Percentiles rank a stretch among this genome's conserved stretches.
These are phyloP conservation scores for Melipona beecheii DNA, from an alignment of 2,888 invertebrate genomes.

Conservation along the genomic window DNA sequence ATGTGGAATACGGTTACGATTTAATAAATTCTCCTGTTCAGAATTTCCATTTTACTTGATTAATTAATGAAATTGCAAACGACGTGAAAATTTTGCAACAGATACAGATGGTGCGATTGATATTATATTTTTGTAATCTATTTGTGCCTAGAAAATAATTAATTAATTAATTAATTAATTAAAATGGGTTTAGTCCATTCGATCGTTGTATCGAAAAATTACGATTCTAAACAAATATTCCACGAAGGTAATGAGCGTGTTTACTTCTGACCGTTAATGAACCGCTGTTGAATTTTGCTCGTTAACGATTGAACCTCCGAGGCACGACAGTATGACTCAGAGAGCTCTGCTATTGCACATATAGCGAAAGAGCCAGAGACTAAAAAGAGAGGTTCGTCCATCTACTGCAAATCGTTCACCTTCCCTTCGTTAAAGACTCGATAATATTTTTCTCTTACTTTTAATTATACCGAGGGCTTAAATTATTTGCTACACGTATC, in stretches of 20 bases:
- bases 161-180: conserved; percentile 3
- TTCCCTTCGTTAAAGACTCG: not conserved
- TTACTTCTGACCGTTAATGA: conserved; percentile 44
- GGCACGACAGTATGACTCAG: conserved; percentile 28
- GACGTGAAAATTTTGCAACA: not conserved
- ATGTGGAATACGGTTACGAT: not conserved
- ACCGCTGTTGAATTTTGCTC: conserved; percentile 36
- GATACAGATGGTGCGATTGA: too few relatives aligned
- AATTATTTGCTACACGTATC: not conserved
- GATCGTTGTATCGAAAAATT: conserved; percentile 11
- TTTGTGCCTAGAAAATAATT: not conserved
- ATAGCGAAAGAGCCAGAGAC: not conserved
- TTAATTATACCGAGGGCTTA: too few relatives aligned
- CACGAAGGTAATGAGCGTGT: conserved; percentile 36
- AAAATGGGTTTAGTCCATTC: not conserved
- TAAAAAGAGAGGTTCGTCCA: not conserved
- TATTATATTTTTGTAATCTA: too few relatives aligned
- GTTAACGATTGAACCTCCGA: conserved; percentile 32
- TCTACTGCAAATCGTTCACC: not conserved
- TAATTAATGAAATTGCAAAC: not conserved
- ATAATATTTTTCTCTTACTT: not conserved
- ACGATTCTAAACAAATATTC: conserved; percentile 22
- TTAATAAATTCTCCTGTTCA: not conserved
- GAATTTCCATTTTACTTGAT: not conserved
- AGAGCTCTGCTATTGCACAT: not conserved